Conservation (phyloP, 1,140 invertebrate genomes). For the Cydia fagiglandana region DNA sequence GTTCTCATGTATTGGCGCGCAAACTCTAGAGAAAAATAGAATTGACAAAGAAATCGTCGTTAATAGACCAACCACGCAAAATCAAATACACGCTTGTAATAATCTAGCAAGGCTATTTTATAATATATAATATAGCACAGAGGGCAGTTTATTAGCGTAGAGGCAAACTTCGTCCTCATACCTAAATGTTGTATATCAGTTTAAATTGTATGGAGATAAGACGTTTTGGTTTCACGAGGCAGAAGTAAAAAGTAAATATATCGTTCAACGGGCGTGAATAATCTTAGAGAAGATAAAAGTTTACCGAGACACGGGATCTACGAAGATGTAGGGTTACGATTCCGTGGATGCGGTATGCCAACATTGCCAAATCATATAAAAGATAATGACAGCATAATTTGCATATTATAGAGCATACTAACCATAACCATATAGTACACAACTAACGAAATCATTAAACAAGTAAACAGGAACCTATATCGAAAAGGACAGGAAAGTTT, state of each 20-base stretch:
- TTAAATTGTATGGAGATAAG: neutral
- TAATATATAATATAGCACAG: conserved; percentile 8
- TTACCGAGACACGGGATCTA: conserved; percentile 55
- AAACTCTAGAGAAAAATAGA: too few species aligned
- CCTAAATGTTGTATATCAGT: neutral
- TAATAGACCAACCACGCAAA: neutral
- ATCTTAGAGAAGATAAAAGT: conserved; percentile 66
- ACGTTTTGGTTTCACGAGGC: neutral
- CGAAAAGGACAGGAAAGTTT: too few species aligned
- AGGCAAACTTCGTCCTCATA: conserved; percentile 38
- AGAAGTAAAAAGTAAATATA: conserved; percentile 68
- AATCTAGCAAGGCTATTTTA: neutral
- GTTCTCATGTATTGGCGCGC: too few species aligned
- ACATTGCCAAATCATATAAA: neutral
- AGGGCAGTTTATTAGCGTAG: conserved; percentile 45
- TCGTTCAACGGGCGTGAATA: conserved; percentile 71
- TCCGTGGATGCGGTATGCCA: conserved; percentile 42
- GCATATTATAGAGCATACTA: too few species aligned
- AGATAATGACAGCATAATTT: too few species aligned
- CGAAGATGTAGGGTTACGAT: conserved; percentile 41
- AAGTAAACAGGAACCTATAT: too few species aligned
- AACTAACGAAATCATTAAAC: too few species aligned
- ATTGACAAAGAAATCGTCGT: too few species aligned
- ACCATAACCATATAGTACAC: too few species aligned
- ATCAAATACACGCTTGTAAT: neutral